Conservation (phyloP, 2,888 invertebrate genomes). For the Subacronicta megacephala region DNA sequence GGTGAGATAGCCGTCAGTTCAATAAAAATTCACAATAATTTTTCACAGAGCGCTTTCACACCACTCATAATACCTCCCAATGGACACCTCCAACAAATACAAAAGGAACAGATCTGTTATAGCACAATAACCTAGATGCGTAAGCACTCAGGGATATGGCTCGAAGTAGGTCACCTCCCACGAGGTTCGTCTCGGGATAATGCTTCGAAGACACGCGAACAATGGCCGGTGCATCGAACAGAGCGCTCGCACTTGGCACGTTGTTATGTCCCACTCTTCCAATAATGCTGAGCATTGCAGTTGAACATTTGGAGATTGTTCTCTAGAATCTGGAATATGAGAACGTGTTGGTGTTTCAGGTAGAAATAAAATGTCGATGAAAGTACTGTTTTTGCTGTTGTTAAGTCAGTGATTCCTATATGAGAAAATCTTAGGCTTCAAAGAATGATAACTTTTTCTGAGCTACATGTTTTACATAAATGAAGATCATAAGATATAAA, state of each 20-base stretch:
- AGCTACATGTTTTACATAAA: too few relatives aligned
- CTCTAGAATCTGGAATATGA: conserved; percentile 25
- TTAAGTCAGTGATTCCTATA: not conserved
- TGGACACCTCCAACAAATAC: conserved; percentile 40
- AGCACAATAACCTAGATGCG: conserved; percentile 83
- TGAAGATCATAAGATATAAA: too few relatives aligned
- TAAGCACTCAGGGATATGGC: conserved; percentile 82
- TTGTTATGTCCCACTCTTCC: conserved; percentile 56
- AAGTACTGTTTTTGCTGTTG: not conserved
- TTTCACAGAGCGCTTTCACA: conserved; percentile 11
- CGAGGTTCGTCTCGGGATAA: conserved; percentile 76
- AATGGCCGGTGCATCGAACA: conserved; percentile 69
- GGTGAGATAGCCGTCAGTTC: not conserved
- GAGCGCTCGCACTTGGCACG: conserved; percentile 60
- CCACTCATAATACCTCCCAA: conserved; percentile 27
- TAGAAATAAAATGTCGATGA: conserved; percentile 1
- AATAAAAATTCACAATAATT: not conserved
- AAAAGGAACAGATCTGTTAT: conserved; percentile 53
- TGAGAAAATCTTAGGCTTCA: not conserved
- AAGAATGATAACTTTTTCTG: too few relatives aligned
- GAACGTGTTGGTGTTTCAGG: conserved; percentile 20
- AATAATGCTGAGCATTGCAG: conserved; percentile 53
- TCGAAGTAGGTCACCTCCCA: conserved; percentile 81
- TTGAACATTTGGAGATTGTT: conserved; percentile 43
- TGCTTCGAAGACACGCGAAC: conserved; percentile 78